Conservation (phyloP, 2,797 vertebrate species). For the Prionace glauca region DNA sequence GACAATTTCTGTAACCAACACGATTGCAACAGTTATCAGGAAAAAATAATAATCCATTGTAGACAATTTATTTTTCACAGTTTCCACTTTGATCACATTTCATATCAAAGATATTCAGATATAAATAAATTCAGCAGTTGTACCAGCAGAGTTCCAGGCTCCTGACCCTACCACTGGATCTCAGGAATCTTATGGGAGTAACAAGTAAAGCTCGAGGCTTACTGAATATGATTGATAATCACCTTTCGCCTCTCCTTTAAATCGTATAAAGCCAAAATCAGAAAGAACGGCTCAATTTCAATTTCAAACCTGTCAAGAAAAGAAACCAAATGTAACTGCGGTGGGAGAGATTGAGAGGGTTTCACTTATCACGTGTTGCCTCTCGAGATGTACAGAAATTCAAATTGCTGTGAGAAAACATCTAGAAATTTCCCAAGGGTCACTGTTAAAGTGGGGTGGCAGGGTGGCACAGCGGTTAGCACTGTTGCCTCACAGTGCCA, state of each 20-base stretch:
- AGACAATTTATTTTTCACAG: neutral
- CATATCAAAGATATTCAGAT: neutral
- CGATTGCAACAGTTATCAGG: too few relatives aligned
- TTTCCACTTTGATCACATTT: neutral
- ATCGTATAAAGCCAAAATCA: slow-evolving; percentile 18
- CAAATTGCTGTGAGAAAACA: neutral
- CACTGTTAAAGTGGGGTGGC: neutral
- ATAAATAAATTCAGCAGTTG: neutral
- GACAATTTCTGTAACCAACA: too few relatives aligned
- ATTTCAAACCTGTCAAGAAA: slow-evolving; percentile 15
- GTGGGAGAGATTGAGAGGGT: neutral
- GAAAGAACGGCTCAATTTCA: slow-evolving; percentile 13
- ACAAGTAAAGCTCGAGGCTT: neutral
- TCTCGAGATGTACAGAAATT: neutral
- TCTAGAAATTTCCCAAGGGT: neutral
- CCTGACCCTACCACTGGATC: neutral
- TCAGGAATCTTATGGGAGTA: neutral
- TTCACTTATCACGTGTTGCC: neutral
- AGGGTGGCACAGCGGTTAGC: too few relatives aligned
- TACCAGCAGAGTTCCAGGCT: neutral
- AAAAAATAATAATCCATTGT: neutral
- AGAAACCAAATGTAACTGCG: neutral
- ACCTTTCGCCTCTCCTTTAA: slow-evolving; percentile 27
- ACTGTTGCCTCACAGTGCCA: too few relatives aligned
- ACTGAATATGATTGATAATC: neutral